Evolutionary conservation across 2,113 vertebrate species (phyloP).

Genomic region (Platysteira castanea): DNA sequence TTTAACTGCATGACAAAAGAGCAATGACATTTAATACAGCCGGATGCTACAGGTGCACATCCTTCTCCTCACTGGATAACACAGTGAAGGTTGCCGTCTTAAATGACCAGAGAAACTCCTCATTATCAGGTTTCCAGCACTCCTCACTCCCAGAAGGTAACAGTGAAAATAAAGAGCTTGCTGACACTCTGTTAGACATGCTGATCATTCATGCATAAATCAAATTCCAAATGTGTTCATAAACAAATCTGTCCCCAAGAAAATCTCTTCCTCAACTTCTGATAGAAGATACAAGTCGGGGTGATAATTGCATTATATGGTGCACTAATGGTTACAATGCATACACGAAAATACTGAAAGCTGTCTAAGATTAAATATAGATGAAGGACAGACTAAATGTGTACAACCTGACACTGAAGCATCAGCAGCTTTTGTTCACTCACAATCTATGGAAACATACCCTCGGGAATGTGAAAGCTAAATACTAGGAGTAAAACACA

Average conservation of each 20-base stretch:
- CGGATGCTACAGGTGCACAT: not conserved
- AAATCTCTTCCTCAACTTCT: not conserved
- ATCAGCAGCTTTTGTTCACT: not conserved
- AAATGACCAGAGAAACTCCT: not conserved
- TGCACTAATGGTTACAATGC: not conserved
- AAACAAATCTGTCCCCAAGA: not conserved
- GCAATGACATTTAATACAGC: not conserved
- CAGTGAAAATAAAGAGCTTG: not conserved
- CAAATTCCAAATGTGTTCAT: not conserved
- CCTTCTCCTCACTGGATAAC: not conserved
- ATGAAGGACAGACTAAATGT: not conserved
- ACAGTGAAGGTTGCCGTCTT: not conserved
- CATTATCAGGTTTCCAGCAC: not conserved
- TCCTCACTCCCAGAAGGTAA: accelerated
- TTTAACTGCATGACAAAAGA: not conserved
- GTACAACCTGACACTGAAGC: not conserved
- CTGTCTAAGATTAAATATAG: not conserved
- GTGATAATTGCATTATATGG: not conserved
- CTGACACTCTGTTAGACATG: accelerated
- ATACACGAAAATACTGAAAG: not conserved
- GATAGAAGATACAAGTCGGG: not conserved
- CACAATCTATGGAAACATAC: not conserved
- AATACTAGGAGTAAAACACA: not conserved
- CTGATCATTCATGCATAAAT: not conserved
- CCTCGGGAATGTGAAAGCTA: not conserved